phyloP scores from a whole-genome alignment of 2,888 invertebrate species.

The Metopia argyrocephala region DNA sequence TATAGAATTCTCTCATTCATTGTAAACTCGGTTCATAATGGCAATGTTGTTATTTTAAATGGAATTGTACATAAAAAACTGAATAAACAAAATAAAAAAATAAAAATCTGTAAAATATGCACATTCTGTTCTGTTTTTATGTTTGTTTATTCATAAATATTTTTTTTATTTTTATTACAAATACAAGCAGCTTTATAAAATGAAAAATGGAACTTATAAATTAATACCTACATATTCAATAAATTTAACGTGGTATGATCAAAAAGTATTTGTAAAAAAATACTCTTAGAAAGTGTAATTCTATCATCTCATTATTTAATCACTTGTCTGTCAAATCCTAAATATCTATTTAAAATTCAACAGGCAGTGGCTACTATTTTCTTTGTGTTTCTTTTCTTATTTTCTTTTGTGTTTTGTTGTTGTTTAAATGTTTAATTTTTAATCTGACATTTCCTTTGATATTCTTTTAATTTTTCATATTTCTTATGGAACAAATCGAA shows the following conservation, averaged over 20 bases:
- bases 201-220: too few relatives aligned
- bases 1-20: too few relatives aligned
- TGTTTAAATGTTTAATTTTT: background rate
- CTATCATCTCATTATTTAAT: background rate
- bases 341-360: too few relatives aligned
- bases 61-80: conserved; percentile 19
- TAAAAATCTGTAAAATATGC: conserved; percentile 59
- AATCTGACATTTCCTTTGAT: background rate
- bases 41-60: conserved; percentile 46
- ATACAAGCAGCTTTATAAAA: background rate
- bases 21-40: too few relatives aligned
- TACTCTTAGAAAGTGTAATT: too few relatives aligned
- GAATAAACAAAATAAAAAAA: conserved; percentile 11
- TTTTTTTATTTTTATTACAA: conserved; percentile 14
- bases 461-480: too few relatives aligned
- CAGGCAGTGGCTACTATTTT: too few relatives aligned
- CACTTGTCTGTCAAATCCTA: background rate
- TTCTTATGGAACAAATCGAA: too few relatives aligned
- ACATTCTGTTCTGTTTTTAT: conserved; percentile 36
- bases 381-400: background rate
- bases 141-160: background rate
- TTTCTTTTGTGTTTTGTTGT: background rate
- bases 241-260: too few relatives aligned
- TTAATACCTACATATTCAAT: too few relatives aligned
- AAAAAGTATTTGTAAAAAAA: too few relatives aligned